Percentiles rank a stretch among this genome's conserved stretches.
Evolutionary conservation across 2,888 invertebrate genomes (phyloP).

Genomic region (Acanthopleura granulata): DNA sequence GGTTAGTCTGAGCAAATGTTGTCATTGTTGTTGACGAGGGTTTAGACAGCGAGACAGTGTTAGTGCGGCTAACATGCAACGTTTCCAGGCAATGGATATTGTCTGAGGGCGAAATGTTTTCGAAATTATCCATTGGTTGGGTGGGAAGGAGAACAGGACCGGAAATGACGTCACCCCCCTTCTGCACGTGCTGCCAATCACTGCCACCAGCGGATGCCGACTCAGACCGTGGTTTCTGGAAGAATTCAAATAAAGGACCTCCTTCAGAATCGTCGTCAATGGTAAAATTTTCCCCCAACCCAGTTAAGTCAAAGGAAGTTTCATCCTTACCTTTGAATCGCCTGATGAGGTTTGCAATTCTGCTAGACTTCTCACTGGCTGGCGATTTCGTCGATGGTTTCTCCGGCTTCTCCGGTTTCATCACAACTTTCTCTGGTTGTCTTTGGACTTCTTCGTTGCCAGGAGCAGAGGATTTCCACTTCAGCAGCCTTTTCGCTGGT

Average conservation of each 20-base stretch:
- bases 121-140: constrained; percentile 23
- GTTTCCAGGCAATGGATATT: too few species aligned
- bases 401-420: not conserved
- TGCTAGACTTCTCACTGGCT: not conserved
- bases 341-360: constrained; percentile 7
- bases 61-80: too few species aligned
- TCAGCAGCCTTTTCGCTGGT: not conserved
- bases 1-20: constrained; percentile 22
- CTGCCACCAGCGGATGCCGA: not conserved
- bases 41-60: constrained; percentile 6
- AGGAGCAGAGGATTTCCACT: not conserved
- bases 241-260: constrained; percentile 41
- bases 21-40: not conserved
- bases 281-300: not conserved
- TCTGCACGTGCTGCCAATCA: not conserved
- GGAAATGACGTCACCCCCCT: not conserved
- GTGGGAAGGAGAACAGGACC: not conserved
- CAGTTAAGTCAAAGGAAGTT: not conserved
- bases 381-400: not conserved
- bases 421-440: not conserved
- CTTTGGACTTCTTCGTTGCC: too few species aligned
- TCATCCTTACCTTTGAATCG: constrained; percentile 21
- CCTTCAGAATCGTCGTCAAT: not conserved
- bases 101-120: constrained; percentile 20
- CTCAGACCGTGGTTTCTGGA: constrained; percentile 52